Evolutionary conservation across 1,140 invertebrate species (phyloP), one percentile per base, ranked within the genome.

Genomic region (Orchesella cincta): DNA sequence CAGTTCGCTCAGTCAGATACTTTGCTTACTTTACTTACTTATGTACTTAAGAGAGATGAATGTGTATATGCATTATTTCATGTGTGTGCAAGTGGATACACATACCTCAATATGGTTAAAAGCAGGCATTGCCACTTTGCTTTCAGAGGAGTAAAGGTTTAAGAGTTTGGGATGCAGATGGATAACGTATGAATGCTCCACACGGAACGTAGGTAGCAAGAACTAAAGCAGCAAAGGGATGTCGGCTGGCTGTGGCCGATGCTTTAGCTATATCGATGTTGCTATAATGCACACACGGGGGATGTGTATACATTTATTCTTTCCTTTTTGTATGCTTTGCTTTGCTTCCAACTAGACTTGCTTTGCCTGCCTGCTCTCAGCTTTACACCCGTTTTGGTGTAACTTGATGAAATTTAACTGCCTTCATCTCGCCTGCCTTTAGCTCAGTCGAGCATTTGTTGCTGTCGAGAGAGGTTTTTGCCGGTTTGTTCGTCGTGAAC

Each of bases 381-480:
- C 14, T 57, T 67, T 67, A 29, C 62, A 67, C 62, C 29, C 62
- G 23, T 67, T 29, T 67, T 67, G 26, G 62, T 67, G 62, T n/a
- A 67, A 67, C 62, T 67, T 67, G 62, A 67, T 67, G 62, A 33
- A 67, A 67, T 29, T 67, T 67, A 67, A 67, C 62, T 67, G 62
- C 62, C 62, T 67, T 67, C 62, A 67, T 26, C 36, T 77, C 34
- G 31, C 26, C 35, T 12, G 23, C 31, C 75, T 72, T 52, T 26
- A 46, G 57, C 54, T 78, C 77, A 78, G 77, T 78, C 77, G 73
- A 75, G 73, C 36, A 64, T 75, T 74, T 74, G 73, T 67, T 74
- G 77, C 54, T 75, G 76, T 51, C 77, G 74, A 74, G 77, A 67
- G 54, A 73, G 77, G 77, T 75, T 78, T 54, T 75, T 78, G 34